Evolutionary conservation across 2,113 vertebrate species (phyloP), one percentile per base, ranked within the genome.

Genomic region (Heteronetta atricapilla): DNA sequence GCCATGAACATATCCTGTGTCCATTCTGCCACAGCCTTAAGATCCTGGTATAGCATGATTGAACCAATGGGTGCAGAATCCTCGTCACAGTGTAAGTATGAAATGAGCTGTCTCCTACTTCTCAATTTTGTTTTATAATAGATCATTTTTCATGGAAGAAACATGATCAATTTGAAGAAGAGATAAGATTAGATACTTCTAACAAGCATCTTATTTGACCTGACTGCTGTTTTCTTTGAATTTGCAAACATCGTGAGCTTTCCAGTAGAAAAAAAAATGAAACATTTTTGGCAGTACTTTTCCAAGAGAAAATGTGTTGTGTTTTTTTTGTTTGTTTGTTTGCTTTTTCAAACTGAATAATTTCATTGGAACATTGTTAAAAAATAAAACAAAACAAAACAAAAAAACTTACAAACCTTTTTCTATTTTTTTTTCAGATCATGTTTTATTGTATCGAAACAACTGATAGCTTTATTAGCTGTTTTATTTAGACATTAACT

Each of bases 91-190:
- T 23, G 25, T 25, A 75, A 36, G 40, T 36, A 29, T 34, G 52
- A 90, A 58, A 46, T 72, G 34, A 21, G 36, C 12, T 76, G 33
- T 34, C 42, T 90, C 42, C 10, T 78, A 10, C 53, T 86, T 94
- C 84, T 72, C 80, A 86, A 73, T 86, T 84, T 86, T 13, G n/a
- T 94, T 92, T 60, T 44, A 62, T 81, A 88, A 81, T 36, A 79
- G 19, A 76, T 10, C 21, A 72, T 88, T 94, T 93, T 93, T 90
- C 72, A 44, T 75, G 33, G 69, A 66, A 92, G 38, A 84, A 88
- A 79, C 42, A 58, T 28, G 48, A 86, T n/a, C 74, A 79, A 3
- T 93, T 93, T 86, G 44, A 88, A 91, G 33, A 10, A 79, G 33
- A 69, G 22, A 23, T 58, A 83, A 78, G 73, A 83, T 80, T 33